Evolutionary conservation across 2,888 invertebrate genomes (phyloP).

Genomic region (Cheilosia vernalis): DNA sequence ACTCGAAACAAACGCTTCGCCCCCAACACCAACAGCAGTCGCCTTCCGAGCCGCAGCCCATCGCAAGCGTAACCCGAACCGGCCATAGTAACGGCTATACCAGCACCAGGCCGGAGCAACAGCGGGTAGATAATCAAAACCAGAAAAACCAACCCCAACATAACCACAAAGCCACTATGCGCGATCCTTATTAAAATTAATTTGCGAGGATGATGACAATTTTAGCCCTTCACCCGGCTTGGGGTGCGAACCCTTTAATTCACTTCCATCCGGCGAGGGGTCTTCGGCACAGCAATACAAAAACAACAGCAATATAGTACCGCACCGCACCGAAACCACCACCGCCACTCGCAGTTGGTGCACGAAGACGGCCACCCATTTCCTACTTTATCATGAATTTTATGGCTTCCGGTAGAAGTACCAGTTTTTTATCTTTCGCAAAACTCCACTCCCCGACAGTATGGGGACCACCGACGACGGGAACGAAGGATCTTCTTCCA

Average conservation of each 20-base stretch:
- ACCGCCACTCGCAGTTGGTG: constrained; percentile 14
- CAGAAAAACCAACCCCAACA: constrained; percentile 64
- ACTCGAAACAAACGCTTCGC: constrained; percentile 64
- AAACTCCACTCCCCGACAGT: constrained; percentile 8
- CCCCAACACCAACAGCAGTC: constrained; percentile 35
- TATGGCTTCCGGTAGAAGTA: constrained; percentile 68
- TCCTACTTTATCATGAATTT: constrained; percentile 61
- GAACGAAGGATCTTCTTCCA: constrained; percentile 21
- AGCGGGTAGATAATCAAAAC: constrained; percentile 65
- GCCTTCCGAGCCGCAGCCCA: background rate
- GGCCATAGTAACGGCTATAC: background rate
- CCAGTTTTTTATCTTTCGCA: constrained; percentile 66
- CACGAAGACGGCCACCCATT: constrained; percentile 8
- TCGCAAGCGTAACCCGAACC: constrained; percentile 9
- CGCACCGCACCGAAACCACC: background rate
- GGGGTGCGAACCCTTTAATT: constrained; percentile 68
- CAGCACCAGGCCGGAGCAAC: constrained; percentile 1
- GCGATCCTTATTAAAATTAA: constrained; percentile 75
- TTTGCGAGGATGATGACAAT: constrained; percentile 74
- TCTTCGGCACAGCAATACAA: constrained; percentile 1
- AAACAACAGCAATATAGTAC: background rate
- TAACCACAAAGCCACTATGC: constrained; percentile 65
- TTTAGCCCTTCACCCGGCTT: constrained; percentile 63
- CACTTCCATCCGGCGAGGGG: constrained; percentile 69
- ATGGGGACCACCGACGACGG: background rate